Conservation (phyloP, 2,113 vertebrate genomes). For the Myiagra hebetior region DNA sequence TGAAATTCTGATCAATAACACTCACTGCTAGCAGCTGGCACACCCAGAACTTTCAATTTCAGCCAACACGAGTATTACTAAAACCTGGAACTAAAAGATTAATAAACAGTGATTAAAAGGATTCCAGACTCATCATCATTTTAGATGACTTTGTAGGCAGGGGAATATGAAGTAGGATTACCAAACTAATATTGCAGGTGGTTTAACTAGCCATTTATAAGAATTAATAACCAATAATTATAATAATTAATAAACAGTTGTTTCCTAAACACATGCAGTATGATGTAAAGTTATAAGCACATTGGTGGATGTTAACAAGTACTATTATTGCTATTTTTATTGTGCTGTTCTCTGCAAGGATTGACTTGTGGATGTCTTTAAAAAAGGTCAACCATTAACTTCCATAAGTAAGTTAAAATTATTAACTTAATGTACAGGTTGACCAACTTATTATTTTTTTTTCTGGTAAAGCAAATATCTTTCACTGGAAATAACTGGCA, state of each 20-base stretch:
- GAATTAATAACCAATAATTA: background rate
- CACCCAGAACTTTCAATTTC: background rate
- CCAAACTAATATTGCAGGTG: background rate
- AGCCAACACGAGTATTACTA: background rate
- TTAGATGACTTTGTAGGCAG: background rate
- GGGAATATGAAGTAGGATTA: background rate
- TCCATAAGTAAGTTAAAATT: background rate
- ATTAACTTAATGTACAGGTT: background rate
- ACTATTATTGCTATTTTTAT: background rate
- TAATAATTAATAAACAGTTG: background rate
- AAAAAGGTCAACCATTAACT: background rate
- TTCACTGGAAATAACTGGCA: background rate
- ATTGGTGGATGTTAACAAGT: background rate
- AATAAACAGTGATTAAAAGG: background rate
- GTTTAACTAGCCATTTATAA: background rate
- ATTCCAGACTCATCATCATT: background rate
- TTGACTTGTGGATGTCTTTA: background rate
- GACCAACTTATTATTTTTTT: background rate
- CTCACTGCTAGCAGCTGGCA: background rate
- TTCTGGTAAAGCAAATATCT: background rate
- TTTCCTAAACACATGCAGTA: background rate
- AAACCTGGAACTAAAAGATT: background rate
- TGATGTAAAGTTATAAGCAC: background rate
- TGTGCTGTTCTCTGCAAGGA: background rate
- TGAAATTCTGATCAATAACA: background rate